A percentile compares a stretch with the other conserved stretches of the same genome.
These are phyloP conservation scores for Alexandromys oeconomus DNA, from an alignment of 2,797 vertebrate species.

Conservation along the genomic window DNA sequence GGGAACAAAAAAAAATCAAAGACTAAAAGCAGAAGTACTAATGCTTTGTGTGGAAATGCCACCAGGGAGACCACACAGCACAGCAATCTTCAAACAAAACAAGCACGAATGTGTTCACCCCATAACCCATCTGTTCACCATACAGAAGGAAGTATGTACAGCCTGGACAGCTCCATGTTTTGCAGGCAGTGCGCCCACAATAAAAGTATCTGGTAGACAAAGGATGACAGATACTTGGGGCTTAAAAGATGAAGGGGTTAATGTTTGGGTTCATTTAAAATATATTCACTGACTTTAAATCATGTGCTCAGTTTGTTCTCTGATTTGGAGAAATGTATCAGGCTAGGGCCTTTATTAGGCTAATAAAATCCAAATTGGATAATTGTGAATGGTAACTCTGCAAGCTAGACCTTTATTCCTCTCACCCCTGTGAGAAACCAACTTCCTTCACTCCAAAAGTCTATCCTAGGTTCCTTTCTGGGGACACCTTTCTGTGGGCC, in stretches of 20 bases:
- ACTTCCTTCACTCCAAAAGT: background rate
- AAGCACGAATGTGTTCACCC: background rate
- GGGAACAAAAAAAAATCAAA: background rate
- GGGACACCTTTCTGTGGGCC: background rate
- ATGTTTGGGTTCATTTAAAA: constrained; percentile 57
- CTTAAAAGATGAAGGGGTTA: constrained; percentile 25
- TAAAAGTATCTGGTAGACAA: constrained; percentile 18
- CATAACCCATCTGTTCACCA: constrained; percentile 56
- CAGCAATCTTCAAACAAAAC: constrained; percentile 73
- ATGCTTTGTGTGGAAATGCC: constrained; percentile 60
- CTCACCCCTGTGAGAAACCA: background rate
- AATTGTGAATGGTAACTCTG: background rate
- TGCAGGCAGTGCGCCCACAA: constrained; percentile 34
- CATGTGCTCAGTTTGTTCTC: background rate
- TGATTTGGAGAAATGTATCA: constrained; percentile 18
- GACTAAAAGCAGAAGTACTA: background rate
- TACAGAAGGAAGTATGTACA: constrained; percentile 3
- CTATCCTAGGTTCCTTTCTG: background rate
- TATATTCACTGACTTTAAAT: constrained; percentile 28
- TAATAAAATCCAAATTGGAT: background rate
- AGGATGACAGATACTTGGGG: constrained; percentile 5
- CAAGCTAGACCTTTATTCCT: background rate
- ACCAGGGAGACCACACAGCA: constrained; percentile 67
- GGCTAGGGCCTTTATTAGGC: background rate
- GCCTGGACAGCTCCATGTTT: constrained; percentile 27